Conservation (phyloP, 2,888 invertebrate genomes). For the Nemotelus pantherinus region DNA sequence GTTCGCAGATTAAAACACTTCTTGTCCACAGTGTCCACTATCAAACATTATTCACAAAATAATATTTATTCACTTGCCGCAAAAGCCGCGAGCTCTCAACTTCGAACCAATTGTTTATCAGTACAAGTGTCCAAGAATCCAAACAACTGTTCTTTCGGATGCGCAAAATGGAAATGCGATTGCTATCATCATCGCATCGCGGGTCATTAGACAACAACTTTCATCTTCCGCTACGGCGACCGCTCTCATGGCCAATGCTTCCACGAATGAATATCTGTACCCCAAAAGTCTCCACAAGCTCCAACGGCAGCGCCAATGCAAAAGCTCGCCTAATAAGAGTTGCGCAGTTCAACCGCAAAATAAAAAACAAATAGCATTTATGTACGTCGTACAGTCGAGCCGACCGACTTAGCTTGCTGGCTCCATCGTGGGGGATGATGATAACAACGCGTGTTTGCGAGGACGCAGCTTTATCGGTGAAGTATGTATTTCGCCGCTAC, state of each 20-base stretch:
- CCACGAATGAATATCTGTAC: background rate
- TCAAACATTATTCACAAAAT: too few species aligned
- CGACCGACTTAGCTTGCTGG: background rate
- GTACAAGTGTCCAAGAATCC: background rate
- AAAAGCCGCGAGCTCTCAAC: background rate
- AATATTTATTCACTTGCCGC: background rate
- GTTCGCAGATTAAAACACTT: too few species aligned
- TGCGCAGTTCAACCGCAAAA: constrained; percentile 19
- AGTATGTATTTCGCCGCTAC: background rate
- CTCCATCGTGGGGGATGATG: background rate
- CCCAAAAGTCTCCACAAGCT: background rate
- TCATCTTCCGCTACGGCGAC: constrained; percentile 10
- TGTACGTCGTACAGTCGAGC: background rate
- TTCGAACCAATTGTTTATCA: background rate
- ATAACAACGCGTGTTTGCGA: too few species aligned
- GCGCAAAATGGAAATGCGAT: constrained; percentile 37
- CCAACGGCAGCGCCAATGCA: background rate
- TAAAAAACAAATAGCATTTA: background rate
- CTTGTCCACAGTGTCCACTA: too few species aligned
- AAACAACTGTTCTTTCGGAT: constrained; percentile 23
- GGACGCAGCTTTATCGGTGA: too few species aligned
- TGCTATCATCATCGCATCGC: constrained; percentile 27
- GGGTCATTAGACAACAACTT: constrained; percentile 24
- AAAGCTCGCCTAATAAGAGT: constrained; percentile 11
- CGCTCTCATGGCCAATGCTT: constrained; percentile 9